phyloP scores from a whole-genome alignment of 92 coral and sea anemone genomes.

The Epizoanthus rinbou region DNA sequence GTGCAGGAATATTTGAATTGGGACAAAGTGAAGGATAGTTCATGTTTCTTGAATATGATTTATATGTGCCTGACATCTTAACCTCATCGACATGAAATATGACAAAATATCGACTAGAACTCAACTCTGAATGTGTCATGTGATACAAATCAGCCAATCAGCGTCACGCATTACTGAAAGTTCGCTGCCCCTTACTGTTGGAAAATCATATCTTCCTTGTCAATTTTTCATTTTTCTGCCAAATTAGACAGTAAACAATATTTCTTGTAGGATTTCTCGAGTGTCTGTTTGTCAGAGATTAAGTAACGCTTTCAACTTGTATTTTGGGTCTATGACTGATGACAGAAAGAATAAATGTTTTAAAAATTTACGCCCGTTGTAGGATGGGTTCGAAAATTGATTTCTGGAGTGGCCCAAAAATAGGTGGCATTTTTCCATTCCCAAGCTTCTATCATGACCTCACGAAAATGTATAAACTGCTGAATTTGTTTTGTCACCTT shows the following conservation, averaged over 20 bases:
- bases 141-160: constrained; percentile 84
- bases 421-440: not conserved
- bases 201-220: constrained; percentile 41
- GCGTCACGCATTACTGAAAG: constrained; percentile 49
- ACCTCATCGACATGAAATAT: constrained; percentile 83
- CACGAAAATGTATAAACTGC: constrained; percentile 26
- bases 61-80: constrained; percentile 97
- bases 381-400: constrained; percentile 28
- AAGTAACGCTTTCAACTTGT: constrained; percentile 27
- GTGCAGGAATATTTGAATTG: constrained; percentile 77
- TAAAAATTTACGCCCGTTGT: not conserved
- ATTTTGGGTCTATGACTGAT: constrained; percentile 30
- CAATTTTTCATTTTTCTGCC: constrained; percentile 44
- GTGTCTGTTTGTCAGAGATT: constrained; percentile 19
- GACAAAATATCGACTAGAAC: constrained; percentile 77
- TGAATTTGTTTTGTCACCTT: constrained; percentile 40
- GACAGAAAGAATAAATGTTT: constrained; percentile 29
- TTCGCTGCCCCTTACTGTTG: constrained; percentile 62
- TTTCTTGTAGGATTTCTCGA: constrained; percentile 10
- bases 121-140: constrained; percentile 70
- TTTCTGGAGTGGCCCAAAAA: constrained; percentile 16
- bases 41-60: constrained; percentile 99
- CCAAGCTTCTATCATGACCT: constrained; percentile 33
- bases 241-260: constrained; percentile 31
- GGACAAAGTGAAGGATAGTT: constrained; percentile 86